Conservation (phyloP, 2,888 invertebrate genomes). For the Melangyna quadrimaculata region DNA sequence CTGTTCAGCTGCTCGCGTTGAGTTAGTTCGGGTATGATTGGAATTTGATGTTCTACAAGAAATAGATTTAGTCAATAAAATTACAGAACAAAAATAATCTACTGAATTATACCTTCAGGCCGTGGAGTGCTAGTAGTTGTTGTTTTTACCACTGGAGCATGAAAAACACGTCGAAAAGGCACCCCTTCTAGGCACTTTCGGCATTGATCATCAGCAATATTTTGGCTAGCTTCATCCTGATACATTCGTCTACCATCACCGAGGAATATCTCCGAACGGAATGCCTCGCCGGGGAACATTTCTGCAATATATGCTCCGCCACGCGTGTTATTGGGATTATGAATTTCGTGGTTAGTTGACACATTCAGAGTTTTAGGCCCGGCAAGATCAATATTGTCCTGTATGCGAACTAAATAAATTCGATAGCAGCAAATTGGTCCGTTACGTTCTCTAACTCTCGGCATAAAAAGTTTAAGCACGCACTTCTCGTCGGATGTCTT, state of each 20-base stretch:
- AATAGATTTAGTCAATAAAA: neutral
- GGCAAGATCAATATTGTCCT: conserved; percentile 85
- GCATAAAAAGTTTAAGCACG: conserved; percentile 88
- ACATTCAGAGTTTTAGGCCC: conserved; percentile 87
- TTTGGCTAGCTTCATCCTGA: conserved; percentile 73
- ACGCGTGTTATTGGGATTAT: conserved; percentile 83
- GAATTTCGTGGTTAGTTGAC: conserved; percentile 88
- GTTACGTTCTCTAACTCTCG: conserved; percentile 90
- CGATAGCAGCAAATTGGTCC: conserved; percentile 94
- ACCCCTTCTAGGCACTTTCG: conserved; percentile 76
- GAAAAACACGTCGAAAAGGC: conserved; percentile 72
- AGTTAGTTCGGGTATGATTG: conserved; percentile 69
- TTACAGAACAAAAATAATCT: neutral
- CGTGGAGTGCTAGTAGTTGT: conserved; percentile 60
- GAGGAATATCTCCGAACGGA: conserved; percentile 86
- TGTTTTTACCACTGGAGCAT: conserved; percentile 23
- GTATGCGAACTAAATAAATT: conserved; percentile 89
- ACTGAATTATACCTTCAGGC: conserved; percentile 60
- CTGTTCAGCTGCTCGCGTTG: conserved; percentile 76
- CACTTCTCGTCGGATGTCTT: conserved; percentile 85
- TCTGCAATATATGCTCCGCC: conserved; percentile 93
- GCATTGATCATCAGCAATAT: conserved; percentile 76
- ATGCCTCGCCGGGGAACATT: conserved; percentile 87
- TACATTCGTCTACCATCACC: conserved; percentile 84
- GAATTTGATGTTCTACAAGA: conserved; percentile 49